A percentile compares a stretch with the other conserved stretches of the same genome.
phyloP scores from a whole-genome alignment of 2,888 invertebrate species.

The Pristionchus arcanus region DNA sequence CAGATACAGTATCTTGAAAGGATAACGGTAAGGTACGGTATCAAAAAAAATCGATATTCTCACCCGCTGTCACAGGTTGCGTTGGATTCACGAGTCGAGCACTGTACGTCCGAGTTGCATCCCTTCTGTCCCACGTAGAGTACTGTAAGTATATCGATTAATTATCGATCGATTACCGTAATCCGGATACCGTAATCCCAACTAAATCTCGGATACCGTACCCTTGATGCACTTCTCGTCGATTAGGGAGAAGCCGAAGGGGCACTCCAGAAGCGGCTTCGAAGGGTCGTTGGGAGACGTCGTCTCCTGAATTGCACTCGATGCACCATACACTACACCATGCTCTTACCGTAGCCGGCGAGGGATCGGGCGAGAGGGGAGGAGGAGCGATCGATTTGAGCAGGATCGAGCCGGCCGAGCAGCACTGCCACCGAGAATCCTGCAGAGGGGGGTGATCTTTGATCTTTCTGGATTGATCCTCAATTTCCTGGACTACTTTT shows the following conservation, averaged over 20 bases:
- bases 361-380: slow-evolving; percentile 20
- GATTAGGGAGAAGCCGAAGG: slow-evolving; percentile 69
- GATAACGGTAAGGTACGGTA: background rate
- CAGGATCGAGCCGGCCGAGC: slow-evolving; percentile 60
- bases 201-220: slow-evolving; percentile 24
- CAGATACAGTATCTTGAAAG: slow-evolving; percentile 74
- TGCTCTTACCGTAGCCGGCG: background rate
- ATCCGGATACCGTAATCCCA: background rate
- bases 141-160: slow-evolving; percentile 60
- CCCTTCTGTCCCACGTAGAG: slow-evolving; percentile 78
- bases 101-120: slow-evolving; percentile 76
- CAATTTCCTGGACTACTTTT: background rate
- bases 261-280: slow-evolving; percentile 61
- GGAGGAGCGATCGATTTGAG: slow-evolving; percentile 52
- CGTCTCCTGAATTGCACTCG: slow-evolving; percentile 50
- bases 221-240: slow-evolving; percentile 72
- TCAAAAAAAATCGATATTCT: background rate
- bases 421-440: slow-evolving; percentile 71
- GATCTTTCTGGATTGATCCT: too few relatives aligned
- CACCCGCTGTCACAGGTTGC: slow-evolving; percentile 72
- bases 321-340: background rate
- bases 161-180: background rate
- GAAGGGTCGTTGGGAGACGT: slow-evolving; percentile 48
- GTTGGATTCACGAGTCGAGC: slow-evolving; percentile 70
- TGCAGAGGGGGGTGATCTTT: background rate